A percentile compares a stretch with the other conserved stretches of the same genome.
These are phyloP conservation scores for Helostoma temminkii DNA, from an alignment of 2,797 vertebrate species.

Conservation along the genomic window DNA sequence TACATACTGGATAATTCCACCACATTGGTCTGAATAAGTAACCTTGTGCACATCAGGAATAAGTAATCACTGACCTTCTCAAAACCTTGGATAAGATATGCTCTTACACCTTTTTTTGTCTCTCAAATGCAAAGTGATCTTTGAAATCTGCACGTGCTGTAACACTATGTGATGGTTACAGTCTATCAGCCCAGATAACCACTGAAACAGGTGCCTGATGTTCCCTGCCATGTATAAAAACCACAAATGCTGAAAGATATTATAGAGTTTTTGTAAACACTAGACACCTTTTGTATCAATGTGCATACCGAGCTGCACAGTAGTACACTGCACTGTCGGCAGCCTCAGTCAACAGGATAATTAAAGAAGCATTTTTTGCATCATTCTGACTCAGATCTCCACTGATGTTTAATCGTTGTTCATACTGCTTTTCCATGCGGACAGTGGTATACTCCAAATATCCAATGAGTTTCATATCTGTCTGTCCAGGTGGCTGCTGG, in stretches of 20 bases:
- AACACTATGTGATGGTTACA: not conserved
- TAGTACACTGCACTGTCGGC: constrained; percentile 16
- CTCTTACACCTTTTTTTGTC: not conserved
- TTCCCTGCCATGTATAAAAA: not conserved
- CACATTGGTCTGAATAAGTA: no score
- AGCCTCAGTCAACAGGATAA: not conserved
- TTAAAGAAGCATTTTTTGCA: constrained; percentile 20
- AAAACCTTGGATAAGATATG: no score
- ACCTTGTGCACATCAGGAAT: no score
- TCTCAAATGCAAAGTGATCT: not conserved
- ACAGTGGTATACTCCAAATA: not conserved
- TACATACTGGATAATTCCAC: no score
- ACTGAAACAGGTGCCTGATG: constrained; percentile 25
- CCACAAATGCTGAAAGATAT: not conserved
- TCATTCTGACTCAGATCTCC: constrained; percentile 1
- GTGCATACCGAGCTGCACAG: constrained; percentile 31
- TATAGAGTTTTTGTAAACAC: constrained; percentile 10
- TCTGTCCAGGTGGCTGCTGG: constrained; percentile 17
- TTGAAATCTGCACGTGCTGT: not conserved
- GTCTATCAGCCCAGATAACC: not conserved
- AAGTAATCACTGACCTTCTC: no score
- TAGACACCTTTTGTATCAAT: not conserved
- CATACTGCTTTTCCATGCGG: not conserved
- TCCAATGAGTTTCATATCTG: constrained; percentile 27
- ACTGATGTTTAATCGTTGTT: constrained; percentile 1